These are phyloP conservation scores for Andrena praecox DNA, from an alignment of 2,888 invertebrate species.

Conservation along the genomic window DNA sequence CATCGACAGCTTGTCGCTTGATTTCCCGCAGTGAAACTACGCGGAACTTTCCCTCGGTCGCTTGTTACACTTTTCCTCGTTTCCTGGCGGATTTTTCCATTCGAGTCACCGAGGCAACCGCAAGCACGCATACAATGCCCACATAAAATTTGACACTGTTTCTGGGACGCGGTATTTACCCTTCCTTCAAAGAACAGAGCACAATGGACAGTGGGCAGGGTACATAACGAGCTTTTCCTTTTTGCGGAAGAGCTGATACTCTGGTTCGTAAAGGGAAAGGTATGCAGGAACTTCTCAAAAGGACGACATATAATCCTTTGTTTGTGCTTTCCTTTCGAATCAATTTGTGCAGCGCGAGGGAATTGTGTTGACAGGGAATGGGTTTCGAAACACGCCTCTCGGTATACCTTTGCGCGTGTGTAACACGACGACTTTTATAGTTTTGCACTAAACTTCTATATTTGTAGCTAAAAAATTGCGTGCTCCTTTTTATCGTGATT, in stretches of 20 bases:
- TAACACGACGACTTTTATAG: too few relatives aligned
- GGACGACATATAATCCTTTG: neutral
- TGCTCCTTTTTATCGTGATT: too few relatives aligned
- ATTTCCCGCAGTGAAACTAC: slow-evolving; percentile 11
- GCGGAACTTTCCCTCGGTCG: slow-evolving; percentile 1
- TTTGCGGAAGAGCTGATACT: slow-evolving; percentile 9
- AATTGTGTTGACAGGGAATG: neutral
- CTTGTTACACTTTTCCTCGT: slow-evolving; percentile 26
- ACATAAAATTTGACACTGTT: slow-evolving; percentile 14
- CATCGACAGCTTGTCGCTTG: slow-evolving; percentile 9
- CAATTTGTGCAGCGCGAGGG: neutral
- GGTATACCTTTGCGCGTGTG: neutral
- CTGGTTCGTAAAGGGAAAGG: neutral
- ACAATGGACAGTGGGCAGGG: slow-evolving; percentile 11
- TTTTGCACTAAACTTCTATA: neutral
- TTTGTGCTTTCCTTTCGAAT: neutral
- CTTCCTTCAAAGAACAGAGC: neutral
- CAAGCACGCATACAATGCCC: slow-evolving; percentile 12
- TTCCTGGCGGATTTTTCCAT: slow-evolving; percentile 4
- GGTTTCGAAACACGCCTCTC: neutral
- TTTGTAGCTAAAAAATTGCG: neutral
- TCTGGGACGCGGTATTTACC: neutral
- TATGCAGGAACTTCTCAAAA: slow-evolving; percentile 1
- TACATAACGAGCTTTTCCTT: slow-evolving; percentile 8
- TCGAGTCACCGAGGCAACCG: neutral